Evolutionary conservation across 2,797 vertebrate genomes (phyloP).

Genomic region (Petrocephalus sullivani): DNA sequence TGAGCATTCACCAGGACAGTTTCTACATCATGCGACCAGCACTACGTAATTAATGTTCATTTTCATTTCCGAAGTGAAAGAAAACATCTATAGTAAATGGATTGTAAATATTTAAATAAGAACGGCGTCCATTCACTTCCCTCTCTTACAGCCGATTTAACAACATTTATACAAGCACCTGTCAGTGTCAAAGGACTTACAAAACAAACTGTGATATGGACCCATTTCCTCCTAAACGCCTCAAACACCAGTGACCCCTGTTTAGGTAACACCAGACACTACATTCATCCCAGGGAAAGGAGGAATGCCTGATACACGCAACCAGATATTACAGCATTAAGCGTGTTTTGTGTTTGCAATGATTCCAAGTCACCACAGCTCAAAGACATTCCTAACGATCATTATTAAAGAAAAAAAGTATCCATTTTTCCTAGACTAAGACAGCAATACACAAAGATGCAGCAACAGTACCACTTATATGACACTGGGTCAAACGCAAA

Average conservation of each 20-base stretch:
- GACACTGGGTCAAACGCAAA: neutral
- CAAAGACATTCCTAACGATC: neutral
- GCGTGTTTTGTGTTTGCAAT: neutral
- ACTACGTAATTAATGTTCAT: neutral
- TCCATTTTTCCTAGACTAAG: neutral
- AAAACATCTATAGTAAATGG: neutral
- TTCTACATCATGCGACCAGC: conserved; percentile 8
- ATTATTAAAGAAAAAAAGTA: neutral
- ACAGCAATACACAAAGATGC: neutral
- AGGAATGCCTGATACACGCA: neutral
- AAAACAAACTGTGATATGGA: neutral
- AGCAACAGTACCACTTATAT: neutral
- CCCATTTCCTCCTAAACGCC: neutral
- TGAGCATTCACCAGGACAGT: neutral
- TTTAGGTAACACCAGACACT: neutral
- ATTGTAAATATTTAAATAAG: neutral
- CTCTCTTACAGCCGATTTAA: neutral
- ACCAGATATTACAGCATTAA: neutral
- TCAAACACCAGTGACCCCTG: neutral
- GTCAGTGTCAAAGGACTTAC: neutral
- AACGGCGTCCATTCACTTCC: neutral
- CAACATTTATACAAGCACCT: neutral
- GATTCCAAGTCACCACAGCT: neutral
- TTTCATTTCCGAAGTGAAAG: neutral
- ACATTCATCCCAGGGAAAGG: neutral